phyloP scores from a whole-genome alignment of 1,140 invertebrate genomes.

The Anastrepha ludens region DNA sequence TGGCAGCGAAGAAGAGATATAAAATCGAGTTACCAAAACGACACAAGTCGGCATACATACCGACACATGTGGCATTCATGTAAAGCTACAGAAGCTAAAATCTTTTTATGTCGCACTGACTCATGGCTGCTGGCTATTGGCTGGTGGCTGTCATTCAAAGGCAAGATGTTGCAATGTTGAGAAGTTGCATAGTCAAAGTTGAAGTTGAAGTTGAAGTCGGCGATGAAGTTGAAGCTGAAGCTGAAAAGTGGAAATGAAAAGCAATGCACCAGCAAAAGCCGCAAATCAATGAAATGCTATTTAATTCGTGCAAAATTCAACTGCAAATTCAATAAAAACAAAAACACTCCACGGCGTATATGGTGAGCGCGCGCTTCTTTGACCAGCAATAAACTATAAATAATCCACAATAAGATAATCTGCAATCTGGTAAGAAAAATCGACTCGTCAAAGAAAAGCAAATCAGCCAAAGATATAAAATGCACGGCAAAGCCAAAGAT shows the following conservation, averaged over 20 bases:
- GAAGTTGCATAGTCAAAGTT: slow-evolving; percentile 39
- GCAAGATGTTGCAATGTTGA: slow-evolving; percentile 38
- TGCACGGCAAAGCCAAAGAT: neutral
- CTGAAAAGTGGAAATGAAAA: slow-evolving; percentile 42
- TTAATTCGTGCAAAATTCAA: slow-evolving; percentile 14
- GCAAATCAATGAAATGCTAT: slow-evolving; percentile 47
- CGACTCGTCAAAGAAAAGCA: slow-evolving; percentile 22
- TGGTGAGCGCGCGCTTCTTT: neutral
- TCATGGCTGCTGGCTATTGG: slow-evolving; percentile 10
- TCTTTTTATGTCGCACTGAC: neutral
- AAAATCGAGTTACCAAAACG: slow-evolving; percentile 3
- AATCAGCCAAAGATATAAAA: slow-evolving; percentile 11
- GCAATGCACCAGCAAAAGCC: neutral
- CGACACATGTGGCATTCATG: neutral
- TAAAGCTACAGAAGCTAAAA: neutral
- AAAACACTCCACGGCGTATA: neutral
- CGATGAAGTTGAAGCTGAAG: slow-evolving; percentile 1
- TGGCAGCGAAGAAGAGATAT: neutral
- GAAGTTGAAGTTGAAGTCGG: neutral
- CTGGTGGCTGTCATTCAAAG: slow-evolving; percentile 43
- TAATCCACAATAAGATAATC: slow-evolving; percentile 51
- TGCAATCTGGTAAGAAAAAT: slow-evolving; percentile 22
- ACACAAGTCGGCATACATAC: neutral
- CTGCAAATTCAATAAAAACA: no score
- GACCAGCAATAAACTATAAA: slow-evolving; percentile 51